phyloP scores from a whole-genome alignment of 1,140 invertebrate genomes.

The Lepidotrigona ventralis region DNA sequence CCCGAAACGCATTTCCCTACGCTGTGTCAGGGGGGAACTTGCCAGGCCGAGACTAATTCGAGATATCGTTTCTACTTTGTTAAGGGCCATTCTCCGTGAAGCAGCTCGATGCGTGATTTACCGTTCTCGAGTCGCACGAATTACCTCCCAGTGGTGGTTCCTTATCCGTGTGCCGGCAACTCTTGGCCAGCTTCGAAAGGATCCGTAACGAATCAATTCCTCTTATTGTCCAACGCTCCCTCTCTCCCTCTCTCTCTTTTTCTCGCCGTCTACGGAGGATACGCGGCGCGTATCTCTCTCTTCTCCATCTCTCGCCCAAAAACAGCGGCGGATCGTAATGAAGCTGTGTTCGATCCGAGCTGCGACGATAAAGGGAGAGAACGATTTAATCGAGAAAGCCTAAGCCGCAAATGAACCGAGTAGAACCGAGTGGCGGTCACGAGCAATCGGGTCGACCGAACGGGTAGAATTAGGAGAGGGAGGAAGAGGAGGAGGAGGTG shows the following conservation, averaged over 20 bases:
- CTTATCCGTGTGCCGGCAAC: slow-evolving; percentile 16
- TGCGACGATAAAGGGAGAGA: not conserved
- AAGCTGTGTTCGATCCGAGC: slow-evolving; percentile 20
- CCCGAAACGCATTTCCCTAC: slow-evolving; percentile 50
- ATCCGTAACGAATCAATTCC: slow-evolving; percentile 44
- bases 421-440: slow-evolving; percentile 17
- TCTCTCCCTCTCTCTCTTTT: too few species aligned
- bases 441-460: not conserved
- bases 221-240: slow-evolving; percentile 34
- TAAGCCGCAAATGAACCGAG: slow-evolving; percentile 51
- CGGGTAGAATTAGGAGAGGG: not conserved
- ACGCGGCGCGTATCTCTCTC: not conserved
- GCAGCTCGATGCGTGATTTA: slow-evolving; percentile 57
- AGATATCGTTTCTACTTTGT: slow-evolving; percentile 64
- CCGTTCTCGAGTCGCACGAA: slow-evolving; percentile 37
- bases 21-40: slow-evolving; percentile 15
- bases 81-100: slow-evolving; percentile 56
- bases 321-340: slow-evolving; percentile 33
- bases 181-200: slow-evolving; percentile 18
- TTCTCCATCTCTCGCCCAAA: slow-evolving; percentile 4
- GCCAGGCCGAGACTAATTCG: slow-evolving; percentile 58
- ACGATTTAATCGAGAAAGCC: slow-evolving; percentile 35
- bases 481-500: too few species aligned
- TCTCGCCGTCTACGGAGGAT: not conserved
- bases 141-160: slow-evolving; percentile 1